Evolutionary conservation across 1,140 invertebrate species (phyloP).

Genomic region (Physella acuta): DNA sequence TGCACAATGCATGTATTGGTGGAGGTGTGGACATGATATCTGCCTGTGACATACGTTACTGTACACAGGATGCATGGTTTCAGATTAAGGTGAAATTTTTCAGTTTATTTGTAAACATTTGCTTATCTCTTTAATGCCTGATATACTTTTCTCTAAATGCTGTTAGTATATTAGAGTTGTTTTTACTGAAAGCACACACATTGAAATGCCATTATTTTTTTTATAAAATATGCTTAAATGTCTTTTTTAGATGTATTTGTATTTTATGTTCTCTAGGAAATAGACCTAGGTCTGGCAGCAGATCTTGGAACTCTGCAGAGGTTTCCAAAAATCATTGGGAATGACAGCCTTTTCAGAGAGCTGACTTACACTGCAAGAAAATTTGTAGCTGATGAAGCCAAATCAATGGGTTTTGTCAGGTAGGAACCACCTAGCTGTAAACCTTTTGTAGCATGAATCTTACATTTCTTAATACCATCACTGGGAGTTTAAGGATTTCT

Average conservation of each 20-base stretch:
- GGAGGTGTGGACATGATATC: conserved; percentile 85
- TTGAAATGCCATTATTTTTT: too few relatives aligned
- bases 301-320: conserved; percentile 93
- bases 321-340: conserved; percentile 89
- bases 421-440: conserved; percentile 20
- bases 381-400: conserved; percentile 78
- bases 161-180: background rate
- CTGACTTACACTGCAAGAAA: conserved; percentile 84
- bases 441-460: background rate
- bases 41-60: conserved; percentile 89
- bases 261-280: conserved; percentile 56
- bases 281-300: conserved; percentile 79
- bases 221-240: too few relatives aligned
- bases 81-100: conserved; percentile 66
- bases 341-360: conserved; percentile 82
- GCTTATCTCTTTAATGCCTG: background rate
- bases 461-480: background rate
- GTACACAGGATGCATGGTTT: conserved; percentile 87
- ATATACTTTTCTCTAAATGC: background rate
- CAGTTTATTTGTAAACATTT: background rate
- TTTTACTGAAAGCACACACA: too few relatives aligned
- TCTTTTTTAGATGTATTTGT: too few relatives aligned
- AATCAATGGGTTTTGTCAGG: conserved; percentile 57
- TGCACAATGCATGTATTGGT: conserved; percentile 88
- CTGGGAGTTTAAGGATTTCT: background rate